These are phyloP conservation scores for Carposina sasakii DNA, from an alignment of 1,140 invertebrate species.

Conservation along the genomic window DNA sequence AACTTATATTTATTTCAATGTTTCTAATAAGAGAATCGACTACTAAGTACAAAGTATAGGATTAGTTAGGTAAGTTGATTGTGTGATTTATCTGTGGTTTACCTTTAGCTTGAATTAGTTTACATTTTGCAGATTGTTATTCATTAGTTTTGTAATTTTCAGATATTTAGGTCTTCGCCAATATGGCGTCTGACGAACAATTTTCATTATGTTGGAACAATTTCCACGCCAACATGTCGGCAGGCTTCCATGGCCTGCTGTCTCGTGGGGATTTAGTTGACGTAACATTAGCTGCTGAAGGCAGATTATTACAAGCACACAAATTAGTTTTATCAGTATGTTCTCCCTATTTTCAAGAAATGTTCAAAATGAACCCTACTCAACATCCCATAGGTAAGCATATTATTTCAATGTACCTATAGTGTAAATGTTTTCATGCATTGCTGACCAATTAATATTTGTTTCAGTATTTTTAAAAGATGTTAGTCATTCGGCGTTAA, in stretches of 20 bases:
- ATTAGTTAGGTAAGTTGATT: conserved; percentile 44
- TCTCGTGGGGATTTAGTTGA: conserved; percentile 85
- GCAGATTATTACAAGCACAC: conserved; percentile 84
- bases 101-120: too few species aligned
- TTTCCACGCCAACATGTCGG: conserved; percentile 82
- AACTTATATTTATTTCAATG: conserved; percentile 60
- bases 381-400: conserved; percentile 74
- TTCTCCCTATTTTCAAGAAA: conserved; percentile 88
- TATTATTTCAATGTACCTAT: not conserved
- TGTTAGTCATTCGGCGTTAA: conserved; percentile 82
- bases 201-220: conserved; percentile 86
- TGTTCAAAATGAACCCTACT: conserved; percentile 80
- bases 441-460: conserved; percentile 23
- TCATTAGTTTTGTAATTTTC: too few species aligned
- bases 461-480: conserved; percentile 86
- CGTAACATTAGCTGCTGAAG: conserved; percentile 87
- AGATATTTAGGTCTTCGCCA: too few species aligned
- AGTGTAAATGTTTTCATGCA: conserved; percentile 8
- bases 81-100: not conserved
- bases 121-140: too few species aligned
- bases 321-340: conserved; percentile 88
- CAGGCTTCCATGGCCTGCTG: conserved; percentile 81
- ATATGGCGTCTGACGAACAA: conserved; percentile 81
- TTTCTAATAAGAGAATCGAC: conserved; percentile 68
- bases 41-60: conserved; percentile 70